Base-by-base conservation (phyloP, 2,113 vertebrate species). In the Galemys pyrenaicus region DNA sequence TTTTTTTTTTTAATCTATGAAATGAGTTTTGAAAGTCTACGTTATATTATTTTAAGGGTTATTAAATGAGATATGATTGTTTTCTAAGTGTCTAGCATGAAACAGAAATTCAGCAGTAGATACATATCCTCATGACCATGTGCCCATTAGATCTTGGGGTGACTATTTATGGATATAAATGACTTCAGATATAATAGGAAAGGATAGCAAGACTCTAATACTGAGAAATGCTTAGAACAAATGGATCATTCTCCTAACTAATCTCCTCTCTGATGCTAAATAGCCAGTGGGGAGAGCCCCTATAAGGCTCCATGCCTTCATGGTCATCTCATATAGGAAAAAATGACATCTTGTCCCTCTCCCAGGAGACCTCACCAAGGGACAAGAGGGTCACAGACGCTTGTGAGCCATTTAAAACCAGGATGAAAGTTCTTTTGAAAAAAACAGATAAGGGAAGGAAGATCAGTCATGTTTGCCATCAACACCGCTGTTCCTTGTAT, bases 1-100 rank as follows among this genome's bases (percentile, higher is more conserved):
- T 92, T 91, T 58, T 39, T 22, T 19, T 92, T 91, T 58, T 39
- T 22, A 6, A 46, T 65, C 35, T 32, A 28, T 77, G 81, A 87
- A 62, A 73, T 44, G 30, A 19, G 49, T 46, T 37, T 75, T 83
- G 39, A 46, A 44, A 9, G 39, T n/a, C n/a, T 44, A 62, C n/a
- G 6, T 64, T 22, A 30, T n/a, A 16, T 22, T 16, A 26, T 46
- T 51, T 84, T 68, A 54, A 35, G 19, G 32, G 58, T 70, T 9
- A 54, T 41, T 83, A 20, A 44, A 68, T 74, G 37, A 87, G 80
- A 54, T 60, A 24, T 58, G 51, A 51, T 16, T 64, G 22, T 30
- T 10, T 87, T 87, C 58, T 35, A 91, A 30, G 7, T 46, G 44
- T 77, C 79, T 65, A 54, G 35, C 49, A 24, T 65, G 41, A 62